These are phyloP conservation scores for Microctonus aethiopoides DNA, from an alignment of 2,888 invertebrate genomes.

Conservation along the genomic window DNA sequence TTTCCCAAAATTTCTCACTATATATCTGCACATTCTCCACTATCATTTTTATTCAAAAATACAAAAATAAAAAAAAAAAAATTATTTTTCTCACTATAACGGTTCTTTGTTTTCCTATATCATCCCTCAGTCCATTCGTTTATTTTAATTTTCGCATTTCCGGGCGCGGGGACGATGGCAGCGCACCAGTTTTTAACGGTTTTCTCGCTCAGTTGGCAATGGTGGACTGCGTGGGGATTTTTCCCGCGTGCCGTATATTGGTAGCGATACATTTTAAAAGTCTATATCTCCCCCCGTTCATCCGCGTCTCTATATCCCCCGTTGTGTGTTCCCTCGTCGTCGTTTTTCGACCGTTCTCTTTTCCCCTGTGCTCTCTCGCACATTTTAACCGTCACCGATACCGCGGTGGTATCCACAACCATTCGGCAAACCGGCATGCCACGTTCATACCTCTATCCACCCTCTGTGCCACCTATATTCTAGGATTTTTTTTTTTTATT, in stretches of 20 bases:
- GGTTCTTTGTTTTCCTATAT: background rate
- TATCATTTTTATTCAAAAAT: no score
- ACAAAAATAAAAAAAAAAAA: no score
- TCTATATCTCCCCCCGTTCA: background rate
- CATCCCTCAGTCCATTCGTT: conserved; percentile 38
- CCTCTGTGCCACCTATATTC: conserved; percentile 2
- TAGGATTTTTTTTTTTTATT: conserved; percentile 13
- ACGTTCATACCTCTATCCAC: conserved; percentile 21
- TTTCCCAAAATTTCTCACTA: no score
- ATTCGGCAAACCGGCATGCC: conserved; percentile 33
- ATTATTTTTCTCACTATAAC: background rate
- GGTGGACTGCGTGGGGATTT: background rate
- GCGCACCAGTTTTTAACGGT: conserved; percentile 28
- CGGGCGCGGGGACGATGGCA: conserved; percentile 1
- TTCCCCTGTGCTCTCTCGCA: background rate
- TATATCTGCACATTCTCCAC: no score
- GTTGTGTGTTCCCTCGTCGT: background rate
- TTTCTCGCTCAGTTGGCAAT: conserved; percentile 17
- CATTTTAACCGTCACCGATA: background rate
- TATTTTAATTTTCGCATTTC: conserved; percentile 48
- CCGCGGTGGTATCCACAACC: conserved; percentile 27
- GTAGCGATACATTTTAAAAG: conserved; percentile 38
- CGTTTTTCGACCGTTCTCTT: background rate
- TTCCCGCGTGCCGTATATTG: conserved; percentile 33
- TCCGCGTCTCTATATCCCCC: conserved; percentile 16